These are phyloP conservation scores for Sebastes wilsoni DNA, from an alignment of 2,797 vertebrate genomes.

Conservation along the genomic window DNA sequence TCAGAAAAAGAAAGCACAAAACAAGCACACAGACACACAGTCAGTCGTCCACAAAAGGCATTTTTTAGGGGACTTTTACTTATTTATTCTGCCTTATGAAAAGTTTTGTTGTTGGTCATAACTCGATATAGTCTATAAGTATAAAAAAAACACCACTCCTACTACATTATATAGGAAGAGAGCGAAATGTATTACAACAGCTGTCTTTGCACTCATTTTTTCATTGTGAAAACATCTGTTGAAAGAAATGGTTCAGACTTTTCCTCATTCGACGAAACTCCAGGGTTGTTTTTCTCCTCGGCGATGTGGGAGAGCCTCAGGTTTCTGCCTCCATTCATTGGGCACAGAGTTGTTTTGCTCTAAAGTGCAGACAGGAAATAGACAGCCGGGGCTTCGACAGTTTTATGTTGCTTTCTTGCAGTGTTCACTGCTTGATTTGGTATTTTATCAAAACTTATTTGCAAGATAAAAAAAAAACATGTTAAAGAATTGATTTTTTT, in stretches of 20 bases:
- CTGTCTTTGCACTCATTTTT: background rate
- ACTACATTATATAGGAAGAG: background rate
- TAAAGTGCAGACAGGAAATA: constrained; percentile 45
- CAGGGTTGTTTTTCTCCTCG: constrained; percentile 51
- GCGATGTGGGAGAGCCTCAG: background rate
- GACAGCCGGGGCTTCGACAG: background rate
- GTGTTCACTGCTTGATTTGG: background rate
- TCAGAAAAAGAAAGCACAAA: background rate
- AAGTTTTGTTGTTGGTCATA: background rate
- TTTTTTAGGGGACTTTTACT: background rate
- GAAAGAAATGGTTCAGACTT: background rate
- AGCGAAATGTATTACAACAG: background rate
- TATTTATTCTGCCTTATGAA: background rate
- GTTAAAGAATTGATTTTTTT: background rate
- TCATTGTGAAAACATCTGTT: constrained; percentile 43
- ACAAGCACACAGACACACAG: background rate
- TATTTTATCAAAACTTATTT: background rate
- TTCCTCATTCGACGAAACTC: constrained; percentile 12
- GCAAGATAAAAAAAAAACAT: background rate
- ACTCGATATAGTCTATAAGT: background rate
- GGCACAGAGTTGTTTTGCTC: constrained; percentile 44
- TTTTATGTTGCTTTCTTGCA: background rate
- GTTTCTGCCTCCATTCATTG: constrained; percentile 59
- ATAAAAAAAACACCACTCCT: background rate
- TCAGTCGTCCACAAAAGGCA: background rate